Base-by-base conservation (phyloP, 23 tunicate species). In the Halocynthia roretzi region DNA sequence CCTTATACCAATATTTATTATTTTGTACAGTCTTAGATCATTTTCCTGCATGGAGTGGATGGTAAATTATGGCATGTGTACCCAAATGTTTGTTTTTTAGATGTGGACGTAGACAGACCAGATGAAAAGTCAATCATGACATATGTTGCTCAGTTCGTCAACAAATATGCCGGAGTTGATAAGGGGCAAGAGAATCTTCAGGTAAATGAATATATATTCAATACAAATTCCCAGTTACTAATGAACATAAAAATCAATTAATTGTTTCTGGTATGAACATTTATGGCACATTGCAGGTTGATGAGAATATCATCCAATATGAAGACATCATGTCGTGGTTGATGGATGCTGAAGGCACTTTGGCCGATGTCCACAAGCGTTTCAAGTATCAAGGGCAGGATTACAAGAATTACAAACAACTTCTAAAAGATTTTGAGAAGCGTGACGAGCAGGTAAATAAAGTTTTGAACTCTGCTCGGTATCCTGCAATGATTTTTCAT, bases 51-150 rank as follows among this genome's bases (percentile, higher is more conserved):
- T 31, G 1, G 4, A 31, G 44, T 31, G 44, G 4, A 58, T 58
- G 63, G 17, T 14, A 58, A 58, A 58, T n/a, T 2, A 58, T 58
- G 63, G 4, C 63, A 58, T 14, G 17, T n/a, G 63, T 58, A 58
- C 1, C 63, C 63, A 58, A 58, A 65, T 65, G 22, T 15, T 10
- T 10, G 18, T 69, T 6, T 80, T 64, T 6, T 62, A 96, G 99
- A 96, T 80, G 87, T 96, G 8, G 99, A 96, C 66, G 99, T 90
- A 61, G 99, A 96, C 6, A 74, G 89, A 70, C 99, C 99, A 8
- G 99, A 96, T 75, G 96, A 90, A 66, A 96, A 96, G 71, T 96
- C 99, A n/a, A 86, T 96, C 51, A 96, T 96, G 99, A 96, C 96
- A 61, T 96, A 96, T 72, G 99, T 96, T 6, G 99, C 99, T 11